A percentile compares a stretch with the other conserved stretches of the same genome.
These are phyloP conservation scores for Azorinus chamasolen DNA, from an alignment of 2,888 invertebrate species.

Conservation along the genomic window DNA sequence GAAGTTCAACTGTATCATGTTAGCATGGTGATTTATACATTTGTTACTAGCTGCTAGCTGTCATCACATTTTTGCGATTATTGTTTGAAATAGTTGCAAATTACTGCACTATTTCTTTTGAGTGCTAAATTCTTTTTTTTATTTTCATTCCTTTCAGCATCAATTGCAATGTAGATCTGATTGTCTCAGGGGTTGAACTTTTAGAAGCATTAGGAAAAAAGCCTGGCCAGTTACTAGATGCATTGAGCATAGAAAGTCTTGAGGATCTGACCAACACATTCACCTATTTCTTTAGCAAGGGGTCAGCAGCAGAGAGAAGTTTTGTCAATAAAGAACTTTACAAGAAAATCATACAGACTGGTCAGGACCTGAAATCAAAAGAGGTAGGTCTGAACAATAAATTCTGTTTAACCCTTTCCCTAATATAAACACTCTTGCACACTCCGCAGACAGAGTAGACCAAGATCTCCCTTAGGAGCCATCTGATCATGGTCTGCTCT, in stretches of 20 bases:
- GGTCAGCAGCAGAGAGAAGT: constrained; percentile 86
- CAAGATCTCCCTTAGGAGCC: too few relatives aligned
- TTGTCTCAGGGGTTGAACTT: constrained; percentile 85
- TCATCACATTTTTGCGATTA: too few relatives aligned
- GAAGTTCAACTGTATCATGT: too few relatives aligned
- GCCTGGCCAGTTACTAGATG: constrained; percentile 66
- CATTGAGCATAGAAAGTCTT: constrained; percentile 62
- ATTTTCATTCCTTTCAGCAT: constrained; percentile 75
- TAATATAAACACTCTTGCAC: too few relatives aligned
- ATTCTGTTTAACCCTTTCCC: too few relatives aligned
- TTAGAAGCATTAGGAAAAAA: constrained; percentile 82
- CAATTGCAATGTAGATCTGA: constrained; percentile 87
- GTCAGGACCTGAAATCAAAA: constrained; percentile 61
- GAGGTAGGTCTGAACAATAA: constrained; percentile 40
- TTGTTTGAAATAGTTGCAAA: too few relatives aligned
- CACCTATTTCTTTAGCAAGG: constrained; percentile 85
- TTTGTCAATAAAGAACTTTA: constrained; percentile 73
- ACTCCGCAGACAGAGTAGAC: too few relatives aligned
- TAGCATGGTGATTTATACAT: too few relatives aligned
- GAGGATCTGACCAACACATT: constrained; percentile 86
- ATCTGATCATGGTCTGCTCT: too few relatives aligned
- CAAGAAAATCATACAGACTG: constrained; percentile 69
- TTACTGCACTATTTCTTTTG: too few relatives aligned
- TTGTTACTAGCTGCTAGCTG: too few relatives aligned
- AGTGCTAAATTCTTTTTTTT: too few relatives aligned